Conservation (phyloP, 2,888 invertebrate genomes). For the Salticus scenicus region DNA sequence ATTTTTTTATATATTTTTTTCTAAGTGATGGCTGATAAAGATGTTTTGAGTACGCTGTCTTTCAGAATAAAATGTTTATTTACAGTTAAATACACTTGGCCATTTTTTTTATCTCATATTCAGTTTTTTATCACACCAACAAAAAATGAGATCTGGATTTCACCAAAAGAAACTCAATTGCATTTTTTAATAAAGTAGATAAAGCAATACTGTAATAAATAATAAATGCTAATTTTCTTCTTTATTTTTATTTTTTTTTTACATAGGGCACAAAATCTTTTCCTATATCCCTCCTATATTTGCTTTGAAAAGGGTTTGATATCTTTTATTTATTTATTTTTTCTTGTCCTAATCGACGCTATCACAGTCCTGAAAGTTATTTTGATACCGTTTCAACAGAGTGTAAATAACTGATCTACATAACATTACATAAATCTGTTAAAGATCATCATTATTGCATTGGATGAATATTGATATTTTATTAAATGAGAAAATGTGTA, state of each 20-base stretch:
- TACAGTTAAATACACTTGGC: neutral
- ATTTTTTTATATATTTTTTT: too few relatives aligned
- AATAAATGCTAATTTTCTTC: too few relatives aligned
- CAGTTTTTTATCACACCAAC: neutral
- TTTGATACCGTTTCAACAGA: conserved; percentile 37
- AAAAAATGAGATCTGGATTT: neutral
- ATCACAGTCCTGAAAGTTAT: conserved; percentile 56
- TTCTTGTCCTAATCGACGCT: conserved; percentile 32
- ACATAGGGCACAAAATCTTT: too few relatives aligned
- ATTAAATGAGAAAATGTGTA: conserved; percentile 52
- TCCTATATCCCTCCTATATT: too few relatives aligned
- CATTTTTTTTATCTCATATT: neutral
- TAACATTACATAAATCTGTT: conserved; percentile 54
- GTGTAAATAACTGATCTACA: conserved; percentile 42
- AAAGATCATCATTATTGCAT: conserved; percentile 62
- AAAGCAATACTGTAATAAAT: too few relatives aligned
- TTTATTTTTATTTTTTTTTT: neutral
- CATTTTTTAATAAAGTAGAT: too few relatives aligned
- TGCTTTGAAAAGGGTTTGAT: neutral
- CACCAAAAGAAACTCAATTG: neutral
- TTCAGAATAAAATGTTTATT: neutral
- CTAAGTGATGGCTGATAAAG: too few relatives aligned
- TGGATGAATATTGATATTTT: conserved; percentile 66
- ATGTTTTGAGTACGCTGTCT: neutral
- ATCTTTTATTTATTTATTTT: too few relatives aligned